Evolutionary conservation across 2,888 invertebrate genomes (phyloP).

Genomic region (Caenorhabditis drosophilae): DNA sequence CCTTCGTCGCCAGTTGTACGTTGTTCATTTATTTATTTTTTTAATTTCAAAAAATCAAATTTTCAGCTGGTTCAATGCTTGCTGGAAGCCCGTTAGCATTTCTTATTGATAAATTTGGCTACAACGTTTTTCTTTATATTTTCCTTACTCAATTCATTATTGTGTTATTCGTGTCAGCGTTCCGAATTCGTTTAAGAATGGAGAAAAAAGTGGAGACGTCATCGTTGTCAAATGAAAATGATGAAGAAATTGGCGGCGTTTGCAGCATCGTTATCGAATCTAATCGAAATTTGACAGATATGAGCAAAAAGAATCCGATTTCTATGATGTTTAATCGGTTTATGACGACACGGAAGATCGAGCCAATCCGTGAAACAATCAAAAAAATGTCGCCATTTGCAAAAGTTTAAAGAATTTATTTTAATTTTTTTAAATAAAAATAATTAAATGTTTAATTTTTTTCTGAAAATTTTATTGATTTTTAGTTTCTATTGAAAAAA

Average conservation of each 20-base stretch:
- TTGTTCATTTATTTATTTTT: not conserved
- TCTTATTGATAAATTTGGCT: constrained; percentile 42
- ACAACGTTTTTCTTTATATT: constrained; percentile 38
- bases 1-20: constrained; percentile 53
- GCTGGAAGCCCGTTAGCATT: constrained; percentile 48
- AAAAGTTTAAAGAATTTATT: too few species aligned
- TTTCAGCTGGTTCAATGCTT: constrained; percentile 54
- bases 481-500: too few species aligned
- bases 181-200: constrained; percentile 35
- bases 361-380: too few species aligned
- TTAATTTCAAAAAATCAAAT: not conserved
- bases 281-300: constrained; percentile 15
- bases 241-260: constrained; percentile 1
- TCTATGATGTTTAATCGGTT: too few species aligned
- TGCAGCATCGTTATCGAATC: constrained; percentile 21
- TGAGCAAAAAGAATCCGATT: constrained; percentile 18
- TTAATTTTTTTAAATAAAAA: too few species aligned
- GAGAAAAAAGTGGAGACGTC: too few species aligned
- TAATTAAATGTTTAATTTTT: too few species aligned
- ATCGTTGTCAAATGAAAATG: too few species aligned
- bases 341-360: too few species aligned
- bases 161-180: constrained; percentile 33
- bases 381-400: too few species aligned
- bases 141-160: constrained; percentile 35
- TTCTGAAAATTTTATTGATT: too few species aligned